Conservation (phyloP, 2,888 invertebrate species). For the Raillietiella orientalis region DNA sequence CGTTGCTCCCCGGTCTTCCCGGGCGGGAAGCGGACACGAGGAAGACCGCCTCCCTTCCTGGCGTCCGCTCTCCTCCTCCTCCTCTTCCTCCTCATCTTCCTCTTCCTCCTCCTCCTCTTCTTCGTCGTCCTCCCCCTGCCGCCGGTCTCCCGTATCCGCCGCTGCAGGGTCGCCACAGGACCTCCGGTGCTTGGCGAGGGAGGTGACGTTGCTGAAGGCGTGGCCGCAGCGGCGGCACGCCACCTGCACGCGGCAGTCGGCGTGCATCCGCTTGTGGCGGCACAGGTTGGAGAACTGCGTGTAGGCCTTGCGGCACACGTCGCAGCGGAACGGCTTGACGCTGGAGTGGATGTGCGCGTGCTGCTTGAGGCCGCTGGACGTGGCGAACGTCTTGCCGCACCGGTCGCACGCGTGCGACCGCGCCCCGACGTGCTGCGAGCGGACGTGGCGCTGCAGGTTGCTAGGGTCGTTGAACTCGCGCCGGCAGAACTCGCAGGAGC, state of each 20-base stretch:
- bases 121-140: too few species aligned
- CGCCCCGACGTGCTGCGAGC: constrained; percentile 78
- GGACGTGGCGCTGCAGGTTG: constrained; percentile 83
- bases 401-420: constrained; percentile 88
- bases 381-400: constrained; percentile 95
- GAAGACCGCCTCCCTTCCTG: too few species aligned
- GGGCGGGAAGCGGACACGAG: too few species aligned
- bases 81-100: too few species aligned
- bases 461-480: constrained; percentile 85
- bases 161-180: constrained; percentile 49
- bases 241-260: constrained; percentile 67
- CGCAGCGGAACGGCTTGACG: constrained; percentile 67
- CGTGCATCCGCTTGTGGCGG: constrained; percentile 97
- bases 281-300: constrained; percentile 98
- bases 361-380: constrained; percentile 89
- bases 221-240: constrained; percentile 83
- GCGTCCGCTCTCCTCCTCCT: too few species aligned
- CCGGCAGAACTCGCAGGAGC: constrained; percentile 53
- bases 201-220: constrained; percentile 63
- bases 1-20: too few species aligned
- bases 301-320: constrained; percentile 83
- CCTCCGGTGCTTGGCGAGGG: constrained; percentile 75
- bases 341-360: constrained; percentile 97
- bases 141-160: too few species aligned
- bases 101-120: too few species aligned